Base-by-base conservation (phyloP, 2,797 vertebrate genomes). In the Dendrocincla fuliginosa region DNA sequence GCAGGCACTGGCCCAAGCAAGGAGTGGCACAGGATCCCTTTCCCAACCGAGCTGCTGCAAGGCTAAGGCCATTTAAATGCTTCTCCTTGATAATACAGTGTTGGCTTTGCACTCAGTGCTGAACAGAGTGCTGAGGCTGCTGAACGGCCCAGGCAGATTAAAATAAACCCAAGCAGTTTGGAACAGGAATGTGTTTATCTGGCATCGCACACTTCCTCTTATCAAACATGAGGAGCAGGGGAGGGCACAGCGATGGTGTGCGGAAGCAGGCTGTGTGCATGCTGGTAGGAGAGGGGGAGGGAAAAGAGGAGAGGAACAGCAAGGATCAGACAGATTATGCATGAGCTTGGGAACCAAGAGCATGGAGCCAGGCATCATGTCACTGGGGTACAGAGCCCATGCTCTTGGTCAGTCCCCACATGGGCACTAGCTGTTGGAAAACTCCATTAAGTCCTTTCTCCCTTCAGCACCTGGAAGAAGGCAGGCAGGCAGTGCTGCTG, bases 141-240 rank as follows among this genome's bases (percentile, higher is more conserved):
- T 95, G 95, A 96, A 96, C 60, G 42, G 96, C 96, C 96, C 82
- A 90, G 83, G 96, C 96, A 95, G 96, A 96, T 96, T 96, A 96
- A 97, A 97, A 97, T 96, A 97, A 97, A 96, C 88, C 89, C 89
- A 89, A 93, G 91, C 88, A 95, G 94, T 96, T 96, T 96, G 90
- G 91, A 96, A 93, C 80, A 76, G 84, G 94, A 90, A 94, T 81
- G 94, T 89, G 92, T 96, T 96, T 96, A 96, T 94, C 95, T 97
- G 95, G 93, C 89, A 97, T 93, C 77, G 1, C 70, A 91, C 87
- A 71, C 89, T 95, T 95, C 94, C 89, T 95, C 92, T 94, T 94
- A 90, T 92, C 94, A 96, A 94, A 92, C 82, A 81, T 16, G 86
- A 95, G 92, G 95, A 96, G 91, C 92, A 94, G 91, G 77, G 94